Percentiles rank a stretch among this genome's conserved stretches.
Conservation (phyloP, 2,888 invertebrate genomes). For the Cancer borealis region DNA sequence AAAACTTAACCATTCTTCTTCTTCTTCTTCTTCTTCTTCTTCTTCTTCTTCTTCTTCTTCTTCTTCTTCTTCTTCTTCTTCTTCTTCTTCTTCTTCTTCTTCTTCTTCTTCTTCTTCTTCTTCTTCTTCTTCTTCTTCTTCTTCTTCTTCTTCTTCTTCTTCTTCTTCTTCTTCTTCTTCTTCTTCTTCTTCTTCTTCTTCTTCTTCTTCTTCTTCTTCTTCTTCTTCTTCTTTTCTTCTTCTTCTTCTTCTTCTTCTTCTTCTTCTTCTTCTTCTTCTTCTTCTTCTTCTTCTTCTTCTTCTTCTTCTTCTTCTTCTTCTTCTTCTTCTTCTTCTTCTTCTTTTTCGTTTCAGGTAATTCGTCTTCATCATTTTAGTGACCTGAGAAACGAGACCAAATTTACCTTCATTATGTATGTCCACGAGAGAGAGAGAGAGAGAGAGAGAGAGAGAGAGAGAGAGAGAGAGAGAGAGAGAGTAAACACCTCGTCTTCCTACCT, state of each 20-base stretch:
- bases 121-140: too few relatives aligned
- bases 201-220: not conserved
- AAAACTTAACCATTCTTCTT: too few relatives aligned
- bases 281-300: conserved; percentile 11
- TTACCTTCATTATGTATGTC: not conserved
- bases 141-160: too few relatives aligned
- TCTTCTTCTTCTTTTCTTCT: not conserved
- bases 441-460: conserved; percentile 44
- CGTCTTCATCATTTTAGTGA: not conserved
- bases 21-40: too few relatives aligned
- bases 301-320: conserved; percentile 35
- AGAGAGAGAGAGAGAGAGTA: conserved; percentile 6
- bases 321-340: conserved; percentile 43
- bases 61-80: too few relatives aligned
- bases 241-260: not conserved
- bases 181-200: not conserved
- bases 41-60: too few relatives aligned
- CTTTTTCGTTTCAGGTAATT: not conserved
- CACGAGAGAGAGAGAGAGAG: not conserved
- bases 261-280: not conserved
- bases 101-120: too few relatives aligned
- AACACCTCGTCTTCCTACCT: not conserved
- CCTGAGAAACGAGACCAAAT: not conserved
- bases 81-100: too few relatives aligned
- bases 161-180: too few relatives aligned